These are phyloP conservation scores for Octonoba sinensis DNA, from an alignment of 2,888 invertebrate species.

Conservation along the genomic window DNA sequence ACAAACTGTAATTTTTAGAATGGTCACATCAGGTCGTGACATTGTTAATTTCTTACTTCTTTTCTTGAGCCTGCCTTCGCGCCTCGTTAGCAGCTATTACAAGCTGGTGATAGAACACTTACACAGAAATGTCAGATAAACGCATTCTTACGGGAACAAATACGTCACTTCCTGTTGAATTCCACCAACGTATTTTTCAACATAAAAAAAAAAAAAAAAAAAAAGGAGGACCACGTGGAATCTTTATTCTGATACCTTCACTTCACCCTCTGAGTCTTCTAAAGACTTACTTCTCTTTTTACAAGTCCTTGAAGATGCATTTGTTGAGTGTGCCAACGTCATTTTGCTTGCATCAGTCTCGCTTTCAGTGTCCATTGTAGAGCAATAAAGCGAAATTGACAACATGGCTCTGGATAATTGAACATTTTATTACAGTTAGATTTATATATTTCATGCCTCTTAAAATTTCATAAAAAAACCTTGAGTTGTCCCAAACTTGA, in stretches of 20 bases:
- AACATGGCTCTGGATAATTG: no score
- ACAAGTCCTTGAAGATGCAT: no score
- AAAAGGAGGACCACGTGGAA: slow-evolving; percentile 7
- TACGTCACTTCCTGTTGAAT: slow-evolving; percentile 4
- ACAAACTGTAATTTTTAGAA: slow-evolving; percentile 37
- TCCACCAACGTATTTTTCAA: background rate
- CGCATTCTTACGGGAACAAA: background rate
- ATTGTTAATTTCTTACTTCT: slow-evolving; percentile 28
- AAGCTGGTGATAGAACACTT: background rate
- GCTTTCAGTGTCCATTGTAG: no score
- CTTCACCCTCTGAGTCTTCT: slow-evolving; percentile 9
- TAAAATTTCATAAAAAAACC: no score
- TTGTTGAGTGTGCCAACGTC: no score
- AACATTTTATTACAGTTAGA: no score
- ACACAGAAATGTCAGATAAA: slow-evolving; percentile 2
- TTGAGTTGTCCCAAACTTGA: no score
- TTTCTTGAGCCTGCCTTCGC: slow-evolving; percentile 26
- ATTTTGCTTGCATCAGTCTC: background rate
- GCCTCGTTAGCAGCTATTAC: slow-evolving; percentile 42
- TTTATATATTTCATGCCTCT: no score
- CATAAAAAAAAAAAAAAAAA: no score
- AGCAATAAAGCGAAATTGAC: no score
- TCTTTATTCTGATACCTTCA: background rate
- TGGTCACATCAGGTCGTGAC: slow-evolving; percentile 38
- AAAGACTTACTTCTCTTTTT: slow-evolving; percentile 5